Evolutionary conservation across 2,797 vertebrate species (phyloP), one percentile per base, ranked within the genome.

Genomic region (Acanthurus tractus): DNA sequence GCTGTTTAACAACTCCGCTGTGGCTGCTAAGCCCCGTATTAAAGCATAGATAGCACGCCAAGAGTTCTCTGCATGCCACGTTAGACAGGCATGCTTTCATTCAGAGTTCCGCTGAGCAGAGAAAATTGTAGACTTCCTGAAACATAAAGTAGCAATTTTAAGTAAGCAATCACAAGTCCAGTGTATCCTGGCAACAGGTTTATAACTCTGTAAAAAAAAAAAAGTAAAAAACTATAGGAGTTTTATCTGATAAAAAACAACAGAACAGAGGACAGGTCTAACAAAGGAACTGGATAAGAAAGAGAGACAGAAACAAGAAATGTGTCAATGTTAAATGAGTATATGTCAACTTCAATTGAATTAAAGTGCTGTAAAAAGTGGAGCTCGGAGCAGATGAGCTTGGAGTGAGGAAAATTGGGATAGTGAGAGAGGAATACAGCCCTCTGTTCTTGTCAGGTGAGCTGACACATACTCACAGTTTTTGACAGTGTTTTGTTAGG

Each of bases 401-500:
- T 63, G 69, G 72, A 71, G 79, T 61, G 54, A 63, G 50, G 56
- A 63, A 66, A 65, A 85, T 72, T 78, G 69, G 83, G 48, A 74
- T 62, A 34, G 77, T 14, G 75, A 44, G 64, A 54, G 69, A 69
- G 66, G 74, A 77, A 61, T 73, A 82, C 15, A 64, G 75, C 80
- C 67, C 74, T 81, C 85, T 83, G 81, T 71, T 89, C 63, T 83
- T 86, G 86, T 83, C 85, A 88, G 85, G 86, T 88, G 81, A 86
- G 77, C 79, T 88, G 90, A 91, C 87, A 89, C 79, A 80, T 62
- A 81, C 78, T 88, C 84, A 82, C 73, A 78, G 63, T 61, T 84
- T 87, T 72, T 83, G 86, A 89, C 85, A 88, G 76, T 40, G 55
- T 81, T 83, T 80, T 77, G 72, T 81, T 86, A 64, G 20, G 61